Conservation (phyloP, 2,113 vertebrate genomes). For the Callorhinus ursinus region DNA sequence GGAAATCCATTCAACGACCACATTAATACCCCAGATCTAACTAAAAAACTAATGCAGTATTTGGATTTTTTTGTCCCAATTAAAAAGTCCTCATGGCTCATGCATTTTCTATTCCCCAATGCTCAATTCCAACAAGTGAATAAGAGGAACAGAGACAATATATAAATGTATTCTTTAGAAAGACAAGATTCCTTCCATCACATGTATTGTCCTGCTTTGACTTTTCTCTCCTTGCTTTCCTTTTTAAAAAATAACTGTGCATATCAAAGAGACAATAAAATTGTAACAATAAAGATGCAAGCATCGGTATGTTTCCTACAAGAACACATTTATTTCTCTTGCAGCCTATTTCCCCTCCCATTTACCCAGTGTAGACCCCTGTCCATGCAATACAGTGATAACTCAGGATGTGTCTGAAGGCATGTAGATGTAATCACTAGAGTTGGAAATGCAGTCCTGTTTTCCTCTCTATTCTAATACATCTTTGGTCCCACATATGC, state of each 20-base stretch:
- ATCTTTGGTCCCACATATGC: background rate
- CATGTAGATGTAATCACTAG: background rate
- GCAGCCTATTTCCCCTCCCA: background rate
- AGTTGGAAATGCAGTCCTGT: background rate
- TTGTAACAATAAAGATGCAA: conserved; percentile 67
- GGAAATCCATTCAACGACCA: conserved; percentile 73
- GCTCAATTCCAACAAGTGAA: conserved; percentile 63
- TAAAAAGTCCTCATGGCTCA: conserved; percentile 75
- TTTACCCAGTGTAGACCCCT: background rate
- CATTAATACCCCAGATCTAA: conserved; percentile 58
- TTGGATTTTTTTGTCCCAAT: conserved; percentile 75
- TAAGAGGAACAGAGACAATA: conserved; percentile 71
- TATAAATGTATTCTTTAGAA: conserved; percentile 43
- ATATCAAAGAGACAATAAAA: conserved; percentile 68
- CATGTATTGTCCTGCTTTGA: conserved; percentile 67
- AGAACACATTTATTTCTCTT: conserved; percentile 73
- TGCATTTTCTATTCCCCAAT: conserved; percentile 80
- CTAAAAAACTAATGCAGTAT: conserved; percentile 67
- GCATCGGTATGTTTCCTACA: conserved; percentile 10
- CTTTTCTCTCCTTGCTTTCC: conserved; percentile 63
- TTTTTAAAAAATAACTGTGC: conserved; percentile 62
- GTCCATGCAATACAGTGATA: background rate
- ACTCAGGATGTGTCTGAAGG: background rate
- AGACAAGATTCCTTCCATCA: conserved; percentile 53
- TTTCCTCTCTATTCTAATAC: conserved; percentile 5